Percentiles rank a stretch among this genome's conserved stretches.
Evolutionary conservation across 2,113 vertebrate genomes (phyloP).

Genomic region (Erythrocebus patas): DNA sequence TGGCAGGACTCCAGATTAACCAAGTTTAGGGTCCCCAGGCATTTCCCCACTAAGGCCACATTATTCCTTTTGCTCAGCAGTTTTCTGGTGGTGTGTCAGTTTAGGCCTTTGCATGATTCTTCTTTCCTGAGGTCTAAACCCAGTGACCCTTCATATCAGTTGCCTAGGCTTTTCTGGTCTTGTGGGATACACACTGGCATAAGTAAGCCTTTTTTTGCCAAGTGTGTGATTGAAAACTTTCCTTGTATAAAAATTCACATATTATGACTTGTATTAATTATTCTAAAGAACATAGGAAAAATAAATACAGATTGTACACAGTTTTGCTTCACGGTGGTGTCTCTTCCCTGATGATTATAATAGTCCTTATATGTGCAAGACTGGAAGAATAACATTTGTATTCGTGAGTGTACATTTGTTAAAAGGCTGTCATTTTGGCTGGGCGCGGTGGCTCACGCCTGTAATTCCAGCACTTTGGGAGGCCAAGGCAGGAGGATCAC

Average conservation of each 20-base stretch:
- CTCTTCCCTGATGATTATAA: neutral
- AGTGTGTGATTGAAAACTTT: neutral
- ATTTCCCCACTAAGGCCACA: neutral
- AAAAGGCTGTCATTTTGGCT: neutral
- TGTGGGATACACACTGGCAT: neutral
- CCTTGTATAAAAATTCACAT: neutral
- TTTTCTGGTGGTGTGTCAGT: neutral
- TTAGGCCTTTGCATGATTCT: neutral
- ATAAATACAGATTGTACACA: neutral
- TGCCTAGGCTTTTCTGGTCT: constrained; percentile 23
- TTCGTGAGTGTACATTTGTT: neutral
- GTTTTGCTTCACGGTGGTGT: neutral
- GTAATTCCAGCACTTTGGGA: too few species aligned
- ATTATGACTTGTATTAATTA: neutral
- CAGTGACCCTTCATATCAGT: neutral
- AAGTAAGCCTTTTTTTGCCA: neutral
- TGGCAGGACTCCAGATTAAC: neutral
- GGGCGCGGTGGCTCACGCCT: too few species aligned
- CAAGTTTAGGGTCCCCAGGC: neutral
- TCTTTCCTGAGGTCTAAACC: constrained; percentile 30
- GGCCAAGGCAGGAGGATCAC: too few species aligned
- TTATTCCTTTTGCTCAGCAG: neutral
- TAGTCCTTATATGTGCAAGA: neutral
- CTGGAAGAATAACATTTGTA: neutral
- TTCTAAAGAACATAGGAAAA: constrained; percentile 27